Percentiles rank a stretch among this genome's conserved stretches.
Conservation (phyloP, 2,888 invertebrate genomes). For the Nemoura dubitans region DNA sequence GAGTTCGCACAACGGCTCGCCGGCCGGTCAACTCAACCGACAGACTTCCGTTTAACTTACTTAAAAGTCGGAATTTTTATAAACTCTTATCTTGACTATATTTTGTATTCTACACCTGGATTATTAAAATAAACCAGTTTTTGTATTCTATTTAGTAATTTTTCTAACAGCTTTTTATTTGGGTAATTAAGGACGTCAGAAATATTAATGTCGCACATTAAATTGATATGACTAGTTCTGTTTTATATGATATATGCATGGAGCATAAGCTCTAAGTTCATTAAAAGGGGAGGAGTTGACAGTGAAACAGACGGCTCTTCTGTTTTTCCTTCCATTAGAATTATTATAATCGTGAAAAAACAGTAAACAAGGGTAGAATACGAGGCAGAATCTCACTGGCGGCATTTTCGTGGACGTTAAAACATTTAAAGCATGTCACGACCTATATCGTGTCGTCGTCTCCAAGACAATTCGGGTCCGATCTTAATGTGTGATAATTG, state of each 20-base stretch:
- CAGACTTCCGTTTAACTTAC: conserved; percentile 18
- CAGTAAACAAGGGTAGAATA: not conserved
- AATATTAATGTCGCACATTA: conserved; percentile 24
- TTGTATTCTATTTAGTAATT: conserved; percentile 34
- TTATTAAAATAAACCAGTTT: conserved; percentile 40
- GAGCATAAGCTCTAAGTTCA: not conserved
- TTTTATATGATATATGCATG: conserved; percentile 2
- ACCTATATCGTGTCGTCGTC: not conserved
- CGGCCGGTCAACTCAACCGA: not conserved
- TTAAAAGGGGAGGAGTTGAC: conserved; percentile 28
- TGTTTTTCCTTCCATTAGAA: conserved; percentile 24
- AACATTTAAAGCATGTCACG: not conserved
- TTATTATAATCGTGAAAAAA: conserved; percentile 18
- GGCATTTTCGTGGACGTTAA: not conserved
- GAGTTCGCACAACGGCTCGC: not conserved
- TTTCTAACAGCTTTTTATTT: conserved; percentile 27
- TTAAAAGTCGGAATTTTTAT: conserved; percentile 18
- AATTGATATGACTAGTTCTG: conserved; percentile 12
- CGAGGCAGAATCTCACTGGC: not conserved
- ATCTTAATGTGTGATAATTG: not conserved
- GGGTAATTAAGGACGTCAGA: conserved; percentile 41
- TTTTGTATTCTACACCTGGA: conserved; percentile 40
- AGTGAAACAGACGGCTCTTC: not conserved
- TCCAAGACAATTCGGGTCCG: not conserved
- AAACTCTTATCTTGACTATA: conserved; percentile 28